A percentile compares a stretch with the other conserved stretches of the same genome.
phyloP scores from a whole-genome alignment of 2,888 invertebrate genomes.

The Clusia tigrina region DNA sequence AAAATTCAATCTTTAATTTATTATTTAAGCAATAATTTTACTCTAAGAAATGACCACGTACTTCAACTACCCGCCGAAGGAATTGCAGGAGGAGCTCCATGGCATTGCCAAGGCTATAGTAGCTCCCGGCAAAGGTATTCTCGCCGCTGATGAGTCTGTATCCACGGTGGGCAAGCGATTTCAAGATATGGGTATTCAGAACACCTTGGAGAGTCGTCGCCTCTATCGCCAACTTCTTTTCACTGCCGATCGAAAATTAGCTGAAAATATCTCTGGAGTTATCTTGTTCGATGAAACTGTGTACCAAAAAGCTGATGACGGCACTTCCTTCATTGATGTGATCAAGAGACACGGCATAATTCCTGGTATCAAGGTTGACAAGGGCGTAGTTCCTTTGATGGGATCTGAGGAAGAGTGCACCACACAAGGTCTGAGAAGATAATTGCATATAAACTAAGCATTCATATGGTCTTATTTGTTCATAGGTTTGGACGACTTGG shows the following conservation, averaged over 20 bases:
- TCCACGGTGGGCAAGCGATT: conserved; percentile 68
- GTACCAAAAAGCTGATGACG: conserved; percentile 93
- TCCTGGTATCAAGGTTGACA: conserved; percentile 98
- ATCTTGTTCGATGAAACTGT: conserved; percentile 99
- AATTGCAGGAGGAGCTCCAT: conserved; percentile 86
- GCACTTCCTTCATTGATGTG: conserved; percentile 82
- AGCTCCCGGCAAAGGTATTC: conserved; percentile 93
- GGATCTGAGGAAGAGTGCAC: conserved; percentile 96
- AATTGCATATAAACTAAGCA: too few relatives aligned
- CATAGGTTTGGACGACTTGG: conserved; percentile 91
- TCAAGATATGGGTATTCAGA: conserved; percentile 87
- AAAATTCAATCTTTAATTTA: too few relatives aligned
- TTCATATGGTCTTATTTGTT: too few relatives aligned
- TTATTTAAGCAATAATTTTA: too few relatives aligned
- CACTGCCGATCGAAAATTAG: conserved; percentile 76
- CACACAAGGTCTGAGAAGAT: conserved; percentile 97
- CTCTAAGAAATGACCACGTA: too few relatives aligned
- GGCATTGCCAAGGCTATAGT: conserved; percentile 90
- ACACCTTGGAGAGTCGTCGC: conserved; percentile 90
- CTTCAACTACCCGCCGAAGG: conserved; percentile 84
- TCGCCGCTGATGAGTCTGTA: conserved; percentile 98
- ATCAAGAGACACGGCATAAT: conserved; percentile 90
- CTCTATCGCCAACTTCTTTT: conserved; percentile 90
- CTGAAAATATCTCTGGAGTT: conserved; percentile 92
- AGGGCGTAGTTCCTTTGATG: conserved; percentile 92